phyloP scores from a whole-genome alignment of 2,888 invertebrate genomes.

The Troides oblongomaculatus region DNA sequence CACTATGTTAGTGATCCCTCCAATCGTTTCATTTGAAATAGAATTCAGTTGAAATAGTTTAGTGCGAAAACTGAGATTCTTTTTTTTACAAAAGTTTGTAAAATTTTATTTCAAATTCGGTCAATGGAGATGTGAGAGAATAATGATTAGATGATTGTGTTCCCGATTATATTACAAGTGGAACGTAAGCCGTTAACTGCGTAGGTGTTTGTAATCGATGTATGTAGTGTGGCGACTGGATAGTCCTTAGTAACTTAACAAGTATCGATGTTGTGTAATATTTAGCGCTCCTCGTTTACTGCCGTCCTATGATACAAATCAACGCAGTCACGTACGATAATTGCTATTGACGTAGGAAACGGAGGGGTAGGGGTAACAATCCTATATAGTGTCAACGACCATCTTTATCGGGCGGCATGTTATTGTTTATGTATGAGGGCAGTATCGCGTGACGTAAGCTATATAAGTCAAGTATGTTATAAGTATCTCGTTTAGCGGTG shows the following conservation, averaged over 20 bases:
- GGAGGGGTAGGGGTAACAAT: not conserved
- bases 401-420: not conserved
- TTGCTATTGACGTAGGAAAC: not conserved
- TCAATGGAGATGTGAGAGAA: conserved; percentile 12
- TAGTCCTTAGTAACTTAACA: not conserved
- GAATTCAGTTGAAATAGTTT: not conserved
- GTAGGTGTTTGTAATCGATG: not conserved
- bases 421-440: not conserved
- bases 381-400: not conserved
- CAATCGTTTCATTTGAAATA: not conserved
- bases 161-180: conserved; percentile 2
- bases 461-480: not conserved
- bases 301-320: not conserved
- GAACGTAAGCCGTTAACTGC: not conserved
- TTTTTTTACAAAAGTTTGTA: too few species aligned
- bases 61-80: too few species aligned
- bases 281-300: not conserved
- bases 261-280: not conserved
- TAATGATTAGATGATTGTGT: not conserved
- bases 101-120: conserved; percentile 1
- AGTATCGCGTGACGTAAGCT: not conserved
- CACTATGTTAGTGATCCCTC: too few species aligned
- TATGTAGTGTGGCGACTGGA: not conserved
- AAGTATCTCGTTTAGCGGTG: conserved; percentile 4
- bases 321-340: not conserved